These are phyloP conservation scores for Microtus ochrogaster DNA, from an alignment of 2,113 vertebrate species.

Conservation along the genomic window DNA sequence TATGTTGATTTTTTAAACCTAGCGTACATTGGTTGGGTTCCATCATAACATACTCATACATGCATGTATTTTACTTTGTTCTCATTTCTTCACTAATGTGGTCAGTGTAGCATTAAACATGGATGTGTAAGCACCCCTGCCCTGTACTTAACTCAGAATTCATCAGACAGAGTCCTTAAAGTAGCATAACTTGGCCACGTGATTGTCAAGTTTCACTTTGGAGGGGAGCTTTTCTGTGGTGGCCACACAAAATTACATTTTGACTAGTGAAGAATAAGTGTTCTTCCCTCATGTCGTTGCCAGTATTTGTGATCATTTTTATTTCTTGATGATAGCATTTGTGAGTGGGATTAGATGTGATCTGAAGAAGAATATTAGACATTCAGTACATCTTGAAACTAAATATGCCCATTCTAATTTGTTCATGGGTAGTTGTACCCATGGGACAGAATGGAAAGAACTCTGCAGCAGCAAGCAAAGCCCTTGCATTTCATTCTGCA, in stretches of 20 bases:
- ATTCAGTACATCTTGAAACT: not conserved
- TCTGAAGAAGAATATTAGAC: not conserved
- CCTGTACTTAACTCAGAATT: no score
- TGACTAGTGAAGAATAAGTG: not conserved
- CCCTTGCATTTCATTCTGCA: no score
- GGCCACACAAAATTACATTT: not conserved
- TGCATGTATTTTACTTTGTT: not conserved
- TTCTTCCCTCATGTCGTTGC: not conserved
- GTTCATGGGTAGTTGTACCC: not conserved
- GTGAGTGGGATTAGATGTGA: not conserved
- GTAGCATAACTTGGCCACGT: not conserved
- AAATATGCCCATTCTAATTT: not conserved
- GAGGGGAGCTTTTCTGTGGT: no score
- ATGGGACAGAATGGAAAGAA: not conserved
- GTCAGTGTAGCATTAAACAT: not conserved
- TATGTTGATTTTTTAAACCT: not conserved
- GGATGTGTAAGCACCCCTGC: not conserved
- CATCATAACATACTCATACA: not conserved
- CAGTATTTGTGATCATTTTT: not conserved
- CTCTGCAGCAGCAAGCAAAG: not conserved
- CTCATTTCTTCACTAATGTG: not conserved
- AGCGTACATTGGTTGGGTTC: not conserved
- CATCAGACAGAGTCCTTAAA: not conserved
- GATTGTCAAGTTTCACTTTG: no score
- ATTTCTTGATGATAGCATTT: not conserved